These are phyloP conservation scores for Psittacula echo DNA, from an alignment of 2,797 vertebrate genomes.

Conservation along the genomic window DNA sequence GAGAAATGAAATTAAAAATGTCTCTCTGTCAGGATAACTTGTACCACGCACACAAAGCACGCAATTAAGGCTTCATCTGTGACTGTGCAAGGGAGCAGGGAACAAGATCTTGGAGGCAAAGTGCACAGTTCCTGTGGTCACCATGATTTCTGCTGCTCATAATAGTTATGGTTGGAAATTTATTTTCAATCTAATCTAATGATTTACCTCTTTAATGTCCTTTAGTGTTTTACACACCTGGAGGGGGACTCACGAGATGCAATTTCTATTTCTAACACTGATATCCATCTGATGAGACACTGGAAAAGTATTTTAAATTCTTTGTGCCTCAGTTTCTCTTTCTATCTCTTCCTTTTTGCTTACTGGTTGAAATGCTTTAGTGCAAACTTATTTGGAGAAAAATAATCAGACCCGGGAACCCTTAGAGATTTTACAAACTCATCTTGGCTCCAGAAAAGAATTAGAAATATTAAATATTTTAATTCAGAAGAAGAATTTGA, in stretches of 20 bases:
- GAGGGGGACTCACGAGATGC: not conserved
- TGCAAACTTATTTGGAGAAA: not conserved
- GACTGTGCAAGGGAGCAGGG: not conserved
- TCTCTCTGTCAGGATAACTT: not conserved
- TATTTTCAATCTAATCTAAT: not conserved
- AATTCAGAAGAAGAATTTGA: not conserved
- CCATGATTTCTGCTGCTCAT: not conserved
- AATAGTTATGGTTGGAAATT: not conserved
- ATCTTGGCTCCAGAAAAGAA: not conserved
- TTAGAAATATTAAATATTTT: not conserved
- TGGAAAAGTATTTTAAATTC: not conserved
- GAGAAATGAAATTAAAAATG: not conserved
- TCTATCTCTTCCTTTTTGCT: not conserved
- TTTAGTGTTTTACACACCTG: not conserved
- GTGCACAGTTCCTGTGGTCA: not conserved
- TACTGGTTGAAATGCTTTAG: not conserved
- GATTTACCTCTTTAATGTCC: not conserved
- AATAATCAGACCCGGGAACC: not conserved
- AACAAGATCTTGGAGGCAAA: not conserved
- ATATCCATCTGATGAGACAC: not conserved
- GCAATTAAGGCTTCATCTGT: not conserved
- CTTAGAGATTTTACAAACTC: not conserved
- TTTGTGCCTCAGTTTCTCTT: not conserved
- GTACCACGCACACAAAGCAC: not conserved
- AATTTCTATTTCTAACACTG: not conserved